Conservation (phyloP, 2,113 vertebrate species). For the Machaerirhynchus nigripectus region DNA sequence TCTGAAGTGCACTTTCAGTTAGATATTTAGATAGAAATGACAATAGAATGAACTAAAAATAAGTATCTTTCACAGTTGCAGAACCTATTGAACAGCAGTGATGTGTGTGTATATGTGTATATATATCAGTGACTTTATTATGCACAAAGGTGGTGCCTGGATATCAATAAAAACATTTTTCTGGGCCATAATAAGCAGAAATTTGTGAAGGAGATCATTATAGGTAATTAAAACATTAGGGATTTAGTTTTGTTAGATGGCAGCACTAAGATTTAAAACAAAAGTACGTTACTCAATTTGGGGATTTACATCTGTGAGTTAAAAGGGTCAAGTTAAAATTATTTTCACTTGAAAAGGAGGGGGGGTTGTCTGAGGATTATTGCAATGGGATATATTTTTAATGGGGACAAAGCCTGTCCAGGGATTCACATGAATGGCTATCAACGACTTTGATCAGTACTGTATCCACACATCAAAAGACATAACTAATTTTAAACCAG, state of each 20-base stretch:
- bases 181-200: background rate
- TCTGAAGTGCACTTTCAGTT: background rate
- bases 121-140: background rate
- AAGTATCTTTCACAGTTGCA: background rate
- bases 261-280: background rate
- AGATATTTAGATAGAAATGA: background rate
- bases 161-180: background rate
- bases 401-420: slow-evolving; percentile 14
- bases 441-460: slow-evolving; percentile 43
- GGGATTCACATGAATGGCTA: slow-evolving; percentile 11
- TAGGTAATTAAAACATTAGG: slow-evolving; percentile 53
- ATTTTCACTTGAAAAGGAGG: background rate
- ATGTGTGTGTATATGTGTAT: accelerated
- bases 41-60: background rate
- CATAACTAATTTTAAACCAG: background rate
- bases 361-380: background rate
- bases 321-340: background rate
- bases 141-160: background rate
- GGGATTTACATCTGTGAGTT: background rate
- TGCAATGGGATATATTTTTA: background rate
- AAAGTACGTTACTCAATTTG: background rate
- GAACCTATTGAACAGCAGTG: background rate
- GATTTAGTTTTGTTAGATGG: background rate
- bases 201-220: slow-evolving; percentile 1
- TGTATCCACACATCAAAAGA: slow-evolving; percentile 43